Percentiles rank a stretch among this genome's conserved stretches.
Evolutionary conservation across 2,797 vertebrate species (phyloP).

Genomic region (Decapterus maruadsi): DNA sequence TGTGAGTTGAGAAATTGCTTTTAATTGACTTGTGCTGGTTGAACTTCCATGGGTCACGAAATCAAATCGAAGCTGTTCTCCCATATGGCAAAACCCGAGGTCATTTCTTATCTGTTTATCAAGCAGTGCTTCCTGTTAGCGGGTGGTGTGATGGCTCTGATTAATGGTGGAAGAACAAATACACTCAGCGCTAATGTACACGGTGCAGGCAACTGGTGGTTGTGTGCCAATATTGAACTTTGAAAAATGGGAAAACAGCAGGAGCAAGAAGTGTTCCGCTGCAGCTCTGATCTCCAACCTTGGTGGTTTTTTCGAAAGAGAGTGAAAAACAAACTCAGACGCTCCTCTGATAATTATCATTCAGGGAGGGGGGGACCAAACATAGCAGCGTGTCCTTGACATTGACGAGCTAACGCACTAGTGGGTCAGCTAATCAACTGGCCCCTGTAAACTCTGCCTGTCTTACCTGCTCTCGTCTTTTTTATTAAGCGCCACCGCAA

Average conservation of each 20-base stretch:
- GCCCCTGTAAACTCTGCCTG: constrained; percentile 66
- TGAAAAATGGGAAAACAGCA: constrained; percentile 42
- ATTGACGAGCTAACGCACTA: constrained; percentile 55
- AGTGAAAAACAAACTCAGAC: constrained; percentile 40
- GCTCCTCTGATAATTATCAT: constrained; percentile 52
- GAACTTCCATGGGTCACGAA: constrained; percentile 40
- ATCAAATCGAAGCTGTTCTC: constrained; percentile 34
- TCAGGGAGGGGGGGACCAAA: constrained; percentile 55
- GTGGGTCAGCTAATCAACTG: constrained; percentile 73
- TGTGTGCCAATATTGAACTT: constrained; percentile 81
- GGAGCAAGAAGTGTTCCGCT: constrained; percentile 50
- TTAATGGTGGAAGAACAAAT: constrained; percentile 84
- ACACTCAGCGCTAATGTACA: constrained; percentile 78
- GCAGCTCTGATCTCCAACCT: constrained; percentile 49
- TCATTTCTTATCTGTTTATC: constrained; percentile 73
- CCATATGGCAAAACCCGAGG: constrained; percentile 54
- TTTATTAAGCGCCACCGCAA: constrained; percentile 68
- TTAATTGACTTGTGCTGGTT: constrained; percentile 36
- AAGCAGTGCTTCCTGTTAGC: constrained; percentile 69
- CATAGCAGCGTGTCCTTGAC: constrained; percentile 70
- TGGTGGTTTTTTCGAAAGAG: constrained; percentile 33
- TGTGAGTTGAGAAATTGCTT: constrained; percentile 31
- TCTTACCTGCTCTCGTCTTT: constrained; percentile 60
- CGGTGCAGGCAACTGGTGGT: constrained; percentile 52
- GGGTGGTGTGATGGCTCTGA: constrained; percentile 73